These are phyloP conservation scores for Acanthiza pusilla DNA, from an alignment of 2,797 vertebrate genomes.

Conservation along the genomic window DNA sequence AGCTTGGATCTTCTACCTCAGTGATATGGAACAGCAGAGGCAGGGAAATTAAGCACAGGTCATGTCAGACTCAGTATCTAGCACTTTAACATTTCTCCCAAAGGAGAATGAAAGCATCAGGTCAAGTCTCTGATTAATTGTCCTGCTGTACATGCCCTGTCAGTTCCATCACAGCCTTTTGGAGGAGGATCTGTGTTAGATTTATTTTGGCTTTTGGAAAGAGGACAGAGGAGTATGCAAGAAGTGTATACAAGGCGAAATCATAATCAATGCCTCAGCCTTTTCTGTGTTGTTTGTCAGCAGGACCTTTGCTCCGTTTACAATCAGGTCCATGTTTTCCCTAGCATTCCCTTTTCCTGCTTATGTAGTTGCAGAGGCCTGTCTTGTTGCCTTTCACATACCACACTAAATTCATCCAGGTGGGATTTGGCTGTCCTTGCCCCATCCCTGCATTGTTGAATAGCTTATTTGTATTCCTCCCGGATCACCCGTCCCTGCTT, in stretches of 20 bases:
- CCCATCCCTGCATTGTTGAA: neutral
- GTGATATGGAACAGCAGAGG: neutral
- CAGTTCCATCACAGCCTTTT: neutral
- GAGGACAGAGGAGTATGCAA: neutral
- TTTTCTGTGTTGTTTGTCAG: neutral
- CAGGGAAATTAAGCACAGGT: neutral
- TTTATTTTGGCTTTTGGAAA: neutral
- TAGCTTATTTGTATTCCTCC: neutral
- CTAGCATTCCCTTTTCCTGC: neutral
- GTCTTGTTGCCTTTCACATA: neutral
- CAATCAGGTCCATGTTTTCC: fast-evolving
- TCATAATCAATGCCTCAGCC: neutral
- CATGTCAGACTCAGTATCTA: fast-evolving
- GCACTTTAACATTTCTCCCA: neutral
- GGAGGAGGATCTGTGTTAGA: neutral
- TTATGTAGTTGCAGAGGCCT: neutral
- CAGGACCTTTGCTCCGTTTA: neutral
- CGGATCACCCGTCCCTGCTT: fast-evolving
- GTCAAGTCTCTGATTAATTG: neutral
- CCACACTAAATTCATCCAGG: neutral
- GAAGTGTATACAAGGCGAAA: neutral
- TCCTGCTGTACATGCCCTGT: neutral
- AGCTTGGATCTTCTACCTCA: neutral
- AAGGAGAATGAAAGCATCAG: neutral
- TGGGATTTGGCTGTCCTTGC: neutral